Base-by-base conservation (phyloP, 1,140 invertebrate species). In the Tetragnatha versicolor region DNA sequence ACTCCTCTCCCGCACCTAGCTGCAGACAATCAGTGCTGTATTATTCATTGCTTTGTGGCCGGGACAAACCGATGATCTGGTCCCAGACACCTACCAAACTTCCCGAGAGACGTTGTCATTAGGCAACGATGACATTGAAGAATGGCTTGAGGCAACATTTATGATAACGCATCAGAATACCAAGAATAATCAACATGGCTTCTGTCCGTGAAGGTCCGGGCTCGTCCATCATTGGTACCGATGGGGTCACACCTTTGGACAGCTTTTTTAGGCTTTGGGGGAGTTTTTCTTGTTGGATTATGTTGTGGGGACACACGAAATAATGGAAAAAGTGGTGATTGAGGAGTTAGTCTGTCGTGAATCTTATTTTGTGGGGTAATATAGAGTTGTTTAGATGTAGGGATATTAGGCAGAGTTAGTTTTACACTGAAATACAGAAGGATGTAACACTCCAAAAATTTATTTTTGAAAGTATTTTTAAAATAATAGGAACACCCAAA, bases 161-260 rank as follows among this genome's bases (percentile, higher is more conserved):
- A 69, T 53, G 66, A 69, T 69, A 69, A 69, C 47, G 22, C 66
- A 69, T 69, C 47, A 69, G 31, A 69, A 69, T 69, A 27, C 29
- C 53, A 53, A 69, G 66, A 69, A 69, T 69, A 69, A 69, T 51
- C 66, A 69, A 35, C 39, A 17, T 22, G 9, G 17, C 17, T 17
- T 51, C 42, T 53, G 47, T 69, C 47, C 47, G 53, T 25, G 33
- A 69, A 42, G 66, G 47, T 53, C 29, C 27, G 12, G 25, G 29
- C 22, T 53, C 66, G 45, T 37, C 12, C 49, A 69, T 69, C 45
- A 53, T 9, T 69, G 45, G 35, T 42, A 42, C n/a, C 5, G 45
- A 12, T 45, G 39, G 49, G 63, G 63, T 66, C 63, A 66, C 37
- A 47, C 39, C 63, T 29, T 25, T 33, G 22, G 33, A 63, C 63